Evolutionary conservation across 2,113 vertebrate genomes (phyloP), one percentile per base, ranked within the genome.

Genomic region (Parotia lawesii): DNA sequence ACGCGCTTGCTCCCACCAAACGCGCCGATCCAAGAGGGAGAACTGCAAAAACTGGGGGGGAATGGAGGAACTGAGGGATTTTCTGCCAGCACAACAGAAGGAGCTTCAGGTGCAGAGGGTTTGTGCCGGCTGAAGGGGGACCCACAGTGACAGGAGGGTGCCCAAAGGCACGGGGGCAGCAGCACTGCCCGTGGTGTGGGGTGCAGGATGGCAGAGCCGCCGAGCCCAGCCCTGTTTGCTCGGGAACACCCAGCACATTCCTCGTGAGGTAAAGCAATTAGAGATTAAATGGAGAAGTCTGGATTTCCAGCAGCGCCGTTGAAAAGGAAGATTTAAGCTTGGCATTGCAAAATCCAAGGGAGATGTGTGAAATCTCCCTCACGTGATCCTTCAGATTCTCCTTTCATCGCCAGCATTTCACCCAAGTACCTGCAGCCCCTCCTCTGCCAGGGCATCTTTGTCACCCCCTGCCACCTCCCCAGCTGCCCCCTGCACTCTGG

Each of bases 21-120:
- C 0, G 5, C 0, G 0, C 8, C 0, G 0, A n/a, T 10, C 31
- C 12, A 1, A 62, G 47, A 42, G 66, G 48, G 51, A 58, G 14
- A 85, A 48, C 10, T 5, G 51, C 60, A 67, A 67, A 70, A 90
- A 45, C 11, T 5, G 6, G 1, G 31, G 23, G 44, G 31, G 6
- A 9, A 51, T 9, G 31, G 29, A 62, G 38, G 62, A 62, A 50
- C 7, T 1, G 1, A 50, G 50, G 62, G 67, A 13, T 85, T 76
- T 60, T 31, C 54, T 61, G 71, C n/a, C 60, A n/a, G 40, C 10
- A 3, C 16, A 7, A 10, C 7, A 31, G 7, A 10, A 35, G 90
- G 28, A 64, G 66, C 35, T 74, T 50, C 12, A 42, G 35, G 12
- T 70, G 38, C 44, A 8, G 58, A 65, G 62, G 86, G 9, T 4